These are phyloP conservation scores for Falco punctatus DNA, from an alignment of 2,113 vertebrate species.

Conservation along the genomic window DNA sequence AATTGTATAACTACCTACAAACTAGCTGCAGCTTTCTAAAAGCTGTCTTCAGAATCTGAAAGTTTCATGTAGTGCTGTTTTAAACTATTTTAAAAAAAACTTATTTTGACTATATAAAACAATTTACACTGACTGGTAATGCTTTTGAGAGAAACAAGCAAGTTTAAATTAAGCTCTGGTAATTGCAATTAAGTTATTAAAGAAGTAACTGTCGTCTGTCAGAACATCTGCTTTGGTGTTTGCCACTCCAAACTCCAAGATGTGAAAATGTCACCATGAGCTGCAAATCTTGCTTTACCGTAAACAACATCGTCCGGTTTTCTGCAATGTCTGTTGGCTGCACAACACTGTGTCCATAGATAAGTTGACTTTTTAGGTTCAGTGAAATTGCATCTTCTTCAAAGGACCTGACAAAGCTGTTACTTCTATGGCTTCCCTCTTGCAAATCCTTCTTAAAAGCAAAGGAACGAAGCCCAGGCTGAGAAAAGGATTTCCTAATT, in stretches of 20 bases:
- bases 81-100: background rate
- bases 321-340: conserved; percentile 93
- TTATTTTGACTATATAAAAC: background rate
- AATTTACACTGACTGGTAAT: background rate
- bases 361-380: conserved; percentile 80
- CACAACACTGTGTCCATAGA: conserved; percentile 78
- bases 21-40: background rate
- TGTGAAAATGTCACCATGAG: background rate
- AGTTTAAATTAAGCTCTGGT: background rate
- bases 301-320: conserved; percentile 98
- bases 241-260: background rate
- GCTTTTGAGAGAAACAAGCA: background rate
- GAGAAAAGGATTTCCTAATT: conserved; percentile 77
- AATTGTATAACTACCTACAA: background rate
- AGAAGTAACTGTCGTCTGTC: background rate
- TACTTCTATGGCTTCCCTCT: conserved; percentile 50
- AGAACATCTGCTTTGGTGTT: background rate
- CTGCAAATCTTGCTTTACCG: conserved; percentile 76
- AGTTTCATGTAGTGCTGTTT: background rate
- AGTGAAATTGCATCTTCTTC: conserved; percentile 87
- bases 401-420: conserved; percentile 83
- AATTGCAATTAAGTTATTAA: conserved; percentile 1
- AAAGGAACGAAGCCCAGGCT: conserved; percentile 76
- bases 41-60: background rate
- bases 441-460: conserved; percentile 83